phyloP scores from a whole-genome alignment of 2,888 invertebrate species.

The Himalopsyche kuldschensis region DNA sequence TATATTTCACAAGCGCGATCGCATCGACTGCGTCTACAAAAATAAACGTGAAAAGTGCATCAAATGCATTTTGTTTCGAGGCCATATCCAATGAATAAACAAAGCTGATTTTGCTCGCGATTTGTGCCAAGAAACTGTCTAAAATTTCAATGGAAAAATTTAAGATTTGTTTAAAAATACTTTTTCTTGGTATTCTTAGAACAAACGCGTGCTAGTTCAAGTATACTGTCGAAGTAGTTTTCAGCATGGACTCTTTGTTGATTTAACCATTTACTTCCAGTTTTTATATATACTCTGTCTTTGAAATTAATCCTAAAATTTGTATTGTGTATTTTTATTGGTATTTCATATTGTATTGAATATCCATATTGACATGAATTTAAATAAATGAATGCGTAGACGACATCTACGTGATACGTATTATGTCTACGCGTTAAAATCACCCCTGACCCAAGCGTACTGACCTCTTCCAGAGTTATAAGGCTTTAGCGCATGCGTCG shows the following conservation, averaged over 20 bases:
- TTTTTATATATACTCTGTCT: too few relatives aligned
- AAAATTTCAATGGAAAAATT: background rate
- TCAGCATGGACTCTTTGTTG: too few relatives aligned
- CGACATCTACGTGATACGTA: background rate
- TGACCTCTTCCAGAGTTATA: background rate
- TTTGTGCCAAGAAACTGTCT: constrained; percentile 21
- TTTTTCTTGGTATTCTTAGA: background rate
- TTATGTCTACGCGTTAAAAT: background rate
- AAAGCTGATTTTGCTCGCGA: constrained; percentile 6
- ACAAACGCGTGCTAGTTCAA: background rate
- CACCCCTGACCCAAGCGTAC: background rate
- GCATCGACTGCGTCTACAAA: background rate
- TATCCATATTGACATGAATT: too few relatives aligned
- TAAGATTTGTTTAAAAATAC: background rate
- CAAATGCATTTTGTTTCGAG: constrained; percentile 16
- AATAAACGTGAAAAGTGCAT: constrained; percentile 17
- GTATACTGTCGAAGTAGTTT: too few relatives aligned
- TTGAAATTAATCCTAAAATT: too few relatives aligned
- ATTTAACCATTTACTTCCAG: too few relatives aligned
- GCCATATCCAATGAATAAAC: constrained; percentile 16
- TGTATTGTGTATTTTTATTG: too few relatives aligned
- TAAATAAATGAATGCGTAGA: background rate
- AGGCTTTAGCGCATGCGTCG: background rate
- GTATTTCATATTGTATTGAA: too few relatives aligned
- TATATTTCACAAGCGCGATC: background rate